phyloP scores from a whole-genome alignment of 2,888 invertebrate species.

The Epirrhoe tristata region DNA sequence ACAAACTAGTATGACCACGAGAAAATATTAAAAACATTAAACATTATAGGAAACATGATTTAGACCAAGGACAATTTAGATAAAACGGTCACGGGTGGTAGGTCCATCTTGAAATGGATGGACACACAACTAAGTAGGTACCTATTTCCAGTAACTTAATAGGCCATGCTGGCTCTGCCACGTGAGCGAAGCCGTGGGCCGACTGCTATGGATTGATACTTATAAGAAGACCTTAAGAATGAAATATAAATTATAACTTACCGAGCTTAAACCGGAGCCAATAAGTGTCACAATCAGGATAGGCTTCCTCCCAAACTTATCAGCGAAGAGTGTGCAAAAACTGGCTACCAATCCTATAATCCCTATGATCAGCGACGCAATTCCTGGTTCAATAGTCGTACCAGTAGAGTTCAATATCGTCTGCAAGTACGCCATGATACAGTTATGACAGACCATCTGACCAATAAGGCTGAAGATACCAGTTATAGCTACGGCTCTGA shows the following conservation, averaged over 20 bases:
- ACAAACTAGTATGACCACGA: no score
- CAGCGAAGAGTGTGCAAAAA: constrained; percentile 54
- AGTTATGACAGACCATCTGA: constrained; percentile 61
- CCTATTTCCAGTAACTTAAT: no score
- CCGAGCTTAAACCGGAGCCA: constrained; percentile 33
- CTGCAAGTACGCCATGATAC: constrained; percentile 63
- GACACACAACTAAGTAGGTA: no score
- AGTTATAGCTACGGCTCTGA: constrained; percentile 32
- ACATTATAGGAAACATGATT: no score
- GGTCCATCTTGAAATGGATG: no score
- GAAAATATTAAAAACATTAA: no score
- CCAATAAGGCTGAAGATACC: constrained; percentile 27
- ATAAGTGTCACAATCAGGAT: constrained; percentile 29
- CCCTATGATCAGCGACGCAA: constrained; percentile 62
- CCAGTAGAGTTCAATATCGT: constrained; percentile 61
- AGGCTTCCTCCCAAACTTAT: constrained; percentile 54
- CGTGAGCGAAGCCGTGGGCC: no score
- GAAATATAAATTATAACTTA: constrained; percentile 8
- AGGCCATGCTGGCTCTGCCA: no score
- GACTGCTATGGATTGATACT: no score
- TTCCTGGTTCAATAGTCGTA: constrained; percentile 58
- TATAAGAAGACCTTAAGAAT: background rate
- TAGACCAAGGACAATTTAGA: no score
- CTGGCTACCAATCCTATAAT: constrained; percentile 60
- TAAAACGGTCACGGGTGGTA: no score